Evolutionary conservation across 2,888 invertebrate species (phyloP), one percentile per base, ranked within the genome.

Genomic region (Drosophila neonasuta): DNA sequence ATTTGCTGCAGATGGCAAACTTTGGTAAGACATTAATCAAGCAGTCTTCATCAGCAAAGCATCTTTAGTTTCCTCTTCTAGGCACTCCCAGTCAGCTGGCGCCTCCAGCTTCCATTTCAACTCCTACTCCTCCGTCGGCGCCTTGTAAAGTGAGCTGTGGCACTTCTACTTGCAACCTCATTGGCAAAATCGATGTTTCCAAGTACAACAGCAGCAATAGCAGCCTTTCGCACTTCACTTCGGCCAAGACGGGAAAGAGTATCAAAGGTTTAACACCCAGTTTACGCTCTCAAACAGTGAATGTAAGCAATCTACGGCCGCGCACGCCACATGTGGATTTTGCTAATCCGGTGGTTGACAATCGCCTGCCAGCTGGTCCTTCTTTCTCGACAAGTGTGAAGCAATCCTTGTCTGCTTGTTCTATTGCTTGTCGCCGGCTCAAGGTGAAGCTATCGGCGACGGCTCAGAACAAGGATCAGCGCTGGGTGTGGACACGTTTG

Each of bases 401-500:
- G 36, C 59, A 52, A 7, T 87, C 89, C 0, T 64, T 86, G 5
- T 80, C 88, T 0, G 10, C 74, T 3, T 80, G 88, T 30, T 81
- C 83, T n/a, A 7, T 80, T 11, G 85, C 83, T 2, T 88, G 78
- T 54, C 69, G 71, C 0, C 84, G 77, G 1, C 29, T 88, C 1
- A 88, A 77, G 17, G 8, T n/a, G 2, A 75, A 63, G 17, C 20
- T 81, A 2, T 9, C 34, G 0, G 1, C 52, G 11, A 34, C 39
- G 41, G 45, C 46, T 3, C 17, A 10, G 0, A 20, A 9, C 7
- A 17, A 32, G 1, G 48, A 13, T 0, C 48, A 74, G 0, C 70
- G 63, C 15, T 88, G 86, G 80, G 58, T 89, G 2, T 89, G 86
- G 86, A 86, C 89, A 1, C 83, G 84, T 9, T 7, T 89, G 45